A percentile compares a stretch with the other conserved stretches of the same genome.
These are phyloP conservation scores for Peromyscus maniculatus DNA, from an alignment of 2,113 vertebrate genomes.

Conservation along the genomic window DNA sequence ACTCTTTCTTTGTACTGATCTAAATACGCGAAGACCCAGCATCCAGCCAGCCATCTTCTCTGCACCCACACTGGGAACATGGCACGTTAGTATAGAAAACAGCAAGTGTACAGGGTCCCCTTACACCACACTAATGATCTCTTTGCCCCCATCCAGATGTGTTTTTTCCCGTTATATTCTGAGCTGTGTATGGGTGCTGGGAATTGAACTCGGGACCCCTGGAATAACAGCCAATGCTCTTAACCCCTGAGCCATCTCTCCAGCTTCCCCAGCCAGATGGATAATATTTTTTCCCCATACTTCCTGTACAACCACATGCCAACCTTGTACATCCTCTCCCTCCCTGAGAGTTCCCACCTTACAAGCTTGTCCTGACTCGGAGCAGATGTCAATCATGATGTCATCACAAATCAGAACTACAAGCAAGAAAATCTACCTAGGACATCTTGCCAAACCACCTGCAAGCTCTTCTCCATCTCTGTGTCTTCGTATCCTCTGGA, in stretches of 20 bases:
- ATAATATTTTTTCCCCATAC: not conserved
- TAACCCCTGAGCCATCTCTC: not conserved
- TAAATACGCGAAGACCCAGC: not conserved
- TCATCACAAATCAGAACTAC: not conserved
- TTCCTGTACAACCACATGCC: fast-evolving
- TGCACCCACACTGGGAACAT: no score
- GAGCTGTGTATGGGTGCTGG: not conserved
- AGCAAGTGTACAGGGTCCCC: fast-evolving
- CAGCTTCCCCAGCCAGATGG: not conserved
- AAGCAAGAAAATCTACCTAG: not conserved
- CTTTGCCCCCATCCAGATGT: not conserved
- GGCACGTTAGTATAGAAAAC: not conserved
- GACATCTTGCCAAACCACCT: not conserved
- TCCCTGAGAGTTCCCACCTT: not conserved
- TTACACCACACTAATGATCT: not conserved
- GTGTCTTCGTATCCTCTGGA: not conserved
- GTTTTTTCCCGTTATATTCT: not conserved
- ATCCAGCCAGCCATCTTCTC: not conserved
- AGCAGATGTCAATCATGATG: not conserved
- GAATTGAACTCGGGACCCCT: not conserved
- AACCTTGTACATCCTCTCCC: not conserved
- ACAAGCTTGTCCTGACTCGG: not conserved
- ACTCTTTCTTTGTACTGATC: not conserved
- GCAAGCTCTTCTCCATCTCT: not conserved
- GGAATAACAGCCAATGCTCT: not conserved